Evolutionary conservation across 1,140 invertebrate species (phyloP).

Genomic region (Ceratosolen solmsi): DNA sequence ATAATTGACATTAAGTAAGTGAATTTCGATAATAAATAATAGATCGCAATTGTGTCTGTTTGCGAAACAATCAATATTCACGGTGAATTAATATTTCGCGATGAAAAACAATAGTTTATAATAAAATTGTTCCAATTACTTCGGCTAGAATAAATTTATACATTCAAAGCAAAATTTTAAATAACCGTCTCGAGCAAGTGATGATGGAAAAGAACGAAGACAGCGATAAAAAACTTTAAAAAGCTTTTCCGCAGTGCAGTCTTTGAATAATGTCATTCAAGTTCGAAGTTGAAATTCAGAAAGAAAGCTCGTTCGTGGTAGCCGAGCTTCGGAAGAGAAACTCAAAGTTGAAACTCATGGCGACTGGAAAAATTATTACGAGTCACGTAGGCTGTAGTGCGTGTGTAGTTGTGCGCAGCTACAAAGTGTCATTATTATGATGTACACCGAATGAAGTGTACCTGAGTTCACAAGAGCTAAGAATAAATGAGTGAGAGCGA

Average conservation of each 20-base stretch:
- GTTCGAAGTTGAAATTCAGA: conserved; percentile 48
- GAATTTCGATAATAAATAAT: too few relatives aligned
- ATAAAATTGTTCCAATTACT: conserved; percentile 42
- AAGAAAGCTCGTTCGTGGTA: conserved; percentile 30
- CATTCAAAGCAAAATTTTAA: conserved; percentile 49
- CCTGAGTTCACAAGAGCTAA: conserved; percentile 36
- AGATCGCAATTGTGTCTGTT: too few relatives aligned
- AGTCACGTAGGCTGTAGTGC: conserved; percentile 55
- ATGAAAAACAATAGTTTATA: not conserved
- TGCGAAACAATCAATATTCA: too few relatives aligned
- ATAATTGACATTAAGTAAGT: too few relatives aligned
- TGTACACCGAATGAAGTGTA: conserved; percentile 49
- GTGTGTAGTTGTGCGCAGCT: conserved; percentile 23
- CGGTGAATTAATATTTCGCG: not conserved
- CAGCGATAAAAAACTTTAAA: conserved; percentile 49
- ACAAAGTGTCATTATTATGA: conserved; percentile 56
- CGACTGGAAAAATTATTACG: conserved; percentile 54
- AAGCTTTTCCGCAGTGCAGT: conserved; percentile 41
- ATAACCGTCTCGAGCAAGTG: conserved; percentile 20
- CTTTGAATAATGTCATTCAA: conserved; percentile 50
- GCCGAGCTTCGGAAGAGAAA: not conserved
- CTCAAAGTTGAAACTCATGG: conserved; percentile 45
- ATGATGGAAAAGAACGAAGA: conserved; percentile 7
- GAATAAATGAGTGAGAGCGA: conserved; percentile 14
- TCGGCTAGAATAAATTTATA: conserved; percentile 20